Conservation (phyloP, 2,797 vertebrate genomes). For the Cyclopterus lumpus region DNA sequence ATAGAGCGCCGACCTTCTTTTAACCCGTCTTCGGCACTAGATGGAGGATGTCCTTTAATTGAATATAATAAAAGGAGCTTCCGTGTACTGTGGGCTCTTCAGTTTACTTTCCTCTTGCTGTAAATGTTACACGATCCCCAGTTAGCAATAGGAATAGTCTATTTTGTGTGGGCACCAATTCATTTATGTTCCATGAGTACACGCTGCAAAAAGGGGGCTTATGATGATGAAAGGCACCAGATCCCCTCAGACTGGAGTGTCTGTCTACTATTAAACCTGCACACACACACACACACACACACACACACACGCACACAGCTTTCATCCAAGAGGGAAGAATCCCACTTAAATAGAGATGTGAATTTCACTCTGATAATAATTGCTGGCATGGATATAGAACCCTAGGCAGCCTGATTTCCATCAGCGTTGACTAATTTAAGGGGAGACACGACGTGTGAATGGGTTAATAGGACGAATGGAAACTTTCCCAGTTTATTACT, state of each 20-base stretch:
- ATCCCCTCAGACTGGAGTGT: conserved; percentile 40
- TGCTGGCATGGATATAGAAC: conserved; percentile 15
- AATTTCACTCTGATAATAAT: conserved; percentile 24
- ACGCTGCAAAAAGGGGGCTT: conserved; percentile 17
- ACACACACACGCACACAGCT: conserved; percentile 17
- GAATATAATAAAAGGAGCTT: conserved; percentile 53
- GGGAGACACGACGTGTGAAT: background rate
- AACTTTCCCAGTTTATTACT: background rate
- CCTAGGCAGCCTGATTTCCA: background rate
- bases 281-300: background rate
- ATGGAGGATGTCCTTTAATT: conserved; percentile 66
- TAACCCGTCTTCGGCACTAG: conserved; percentile 62
- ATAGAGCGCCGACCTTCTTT: conserved; percentile 72
- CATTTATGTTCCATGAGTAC: conserved; percentile 46
- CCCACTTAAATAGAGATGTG: conserved; percentile 26
- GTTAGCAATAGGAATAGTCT: conserved; percentile 36
- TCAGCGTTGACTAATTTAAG: conserved; percentile 19
- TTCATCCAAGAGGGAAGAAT: conserved; percentile 32
- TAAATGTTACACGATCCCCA: conserved; percentile 63
- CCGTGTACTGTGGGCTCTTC: conserved; percentile 14
- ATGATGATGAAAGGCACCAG: conserved; percentile 47
- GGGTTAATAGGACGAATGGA: too few relatives aligned
- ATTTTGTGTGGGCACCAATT: conserved; percentile 43
- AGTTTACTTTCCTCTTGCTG: conserved; percentile 47
- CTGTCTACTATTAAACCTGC: conserved; percentile 35